These are phyloP conservation scores for Spialia ferax DNA, from an alignment of 2,888 invertebrate genomes.

Conservation along the genomic window DNA sequence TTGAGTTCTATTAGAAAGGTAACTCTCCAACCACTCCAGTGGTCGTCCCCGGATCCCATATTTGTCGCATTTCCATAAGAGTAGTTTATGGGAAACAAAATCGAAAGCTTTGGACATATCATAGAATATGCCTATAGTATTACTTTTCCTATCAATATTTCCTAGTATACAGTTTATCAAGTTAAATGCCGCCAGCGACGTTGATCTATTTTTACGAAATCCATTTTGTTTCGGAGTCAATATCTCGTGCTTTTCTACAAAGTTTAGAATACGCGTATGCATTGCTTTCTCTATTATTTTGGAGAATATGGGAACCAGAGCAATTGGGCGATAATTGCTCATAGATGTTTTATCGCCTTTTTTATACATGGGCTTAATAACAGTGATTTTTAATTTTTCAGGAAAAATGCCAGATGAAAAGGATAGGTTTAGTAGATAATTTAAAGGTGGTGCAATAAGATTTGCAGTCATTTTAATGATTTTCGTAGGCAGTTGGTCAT, in stretches of 20 bases:
- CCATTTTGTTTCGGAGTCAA: background rate
- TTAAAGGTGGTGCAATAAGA: background rate
- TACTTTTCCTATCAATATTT: background rate
- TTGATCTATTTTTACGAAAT: background rate
- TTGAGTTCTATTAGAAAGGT: too few relatives aligned
- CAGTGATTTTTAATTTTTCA: background rate
- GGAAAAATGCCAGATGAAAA: slow-evolving; percentile 4
- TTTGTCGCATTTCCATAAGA: background rate
- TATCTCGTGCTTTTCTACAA: background rate
- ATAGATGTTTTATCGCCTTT: background rate
- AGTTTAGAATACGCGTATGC: background rate
- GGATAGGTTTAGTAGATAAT: background rate
- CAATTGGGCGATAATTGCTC: background rate
- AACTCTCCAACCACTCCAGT: too few relatives aligned
- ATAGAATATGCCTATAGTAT: background rate
- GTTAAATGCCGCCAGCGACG: background rate
- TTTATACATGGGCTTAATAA: background rate
- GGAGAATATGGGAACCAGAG: background rate
- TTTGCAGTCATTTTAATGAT: slow-evolving; percentile 1
- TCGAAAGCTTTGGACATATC: slow-evolving; percentile 4
- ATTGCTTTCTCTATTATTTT: background rate
- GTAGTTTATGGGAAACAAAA: slow-evolving; percentile 2
- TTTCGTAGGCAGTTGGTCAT: slow-evolving; percentile 1
- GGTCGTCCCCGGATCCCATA: too few relatives aligned
- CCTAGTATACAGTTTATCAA: background rate